These are phyloP conservation scores for Psophia crepitans DNA, from an alignment of 2,113 vertebrate genomes.

Conservation along the genomic window DNA sequence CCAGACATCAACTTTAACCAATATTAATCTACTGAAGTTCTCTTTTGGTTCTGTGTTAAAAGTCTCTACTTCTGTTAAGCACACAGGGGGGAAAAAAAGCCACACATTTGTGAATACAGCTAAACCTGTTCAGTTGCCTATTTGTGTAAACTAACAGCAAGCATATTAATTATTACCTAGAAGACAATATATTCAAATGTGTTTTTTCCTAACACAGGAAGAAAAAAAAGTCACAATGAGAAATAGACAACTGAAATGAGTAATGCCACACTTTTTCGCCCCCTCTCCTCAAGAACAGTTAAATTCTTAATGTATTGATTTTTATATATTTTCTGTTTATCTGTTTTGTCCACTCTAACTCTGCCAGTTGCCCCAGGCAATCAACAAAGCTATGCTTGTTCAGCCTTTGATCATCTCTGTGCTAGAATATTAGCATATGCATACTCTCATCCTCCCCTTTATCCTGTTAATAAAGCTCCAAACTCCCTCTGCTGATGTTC, in stretches of 20 bases:
- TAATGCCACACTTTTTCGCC: neutral
- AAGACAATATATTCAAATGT: neutral
- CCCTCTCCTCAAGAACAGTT: neutral
- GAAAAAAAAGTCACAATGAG: neutral
- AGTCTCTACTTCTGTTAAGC: neutral
- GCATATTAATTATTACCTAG: neutral
- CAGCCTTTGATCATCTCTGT: slow-evolving; percentile 84
- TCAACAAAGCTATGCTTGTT: slow-evolving; percentile 83
- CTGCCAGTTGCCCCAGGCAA: slow-evolving; percentile 82
- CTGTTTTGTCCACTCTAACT: slow-evolving; percentile 41
- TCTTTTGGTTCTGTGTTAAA: neutral
- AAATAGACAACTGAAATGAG: neutral
- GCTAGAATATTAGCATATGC: slow-evolving; percentile 79
- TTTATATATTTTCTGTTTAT: slow-evolving; percentile 74
- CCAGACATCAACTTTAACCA: neutral
- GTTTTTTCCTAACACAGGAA: neutral
- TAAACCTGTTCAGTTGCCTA: neutral
- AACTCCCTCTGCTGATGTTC: slow-evolving; percentile 58
- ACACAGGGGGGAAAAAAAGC: neutral
- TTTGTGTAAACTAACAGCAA: neutral
- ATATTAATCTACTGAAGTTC: neutral
- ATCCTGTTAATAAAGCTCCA: slow-evolving; percentile 40
- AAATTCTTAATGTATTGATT: slow-evolving; percentile 61
- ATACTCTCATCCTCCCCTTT: slow-evolving; percentile 77
- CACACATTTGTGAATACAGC: neutral